A percentile compares a stretch with the other conserved stretches of the same genome.
phyloP scores from a whole-genome alignment of 2,888 invertebrate species.

The Masnerella sp. region DNA sequence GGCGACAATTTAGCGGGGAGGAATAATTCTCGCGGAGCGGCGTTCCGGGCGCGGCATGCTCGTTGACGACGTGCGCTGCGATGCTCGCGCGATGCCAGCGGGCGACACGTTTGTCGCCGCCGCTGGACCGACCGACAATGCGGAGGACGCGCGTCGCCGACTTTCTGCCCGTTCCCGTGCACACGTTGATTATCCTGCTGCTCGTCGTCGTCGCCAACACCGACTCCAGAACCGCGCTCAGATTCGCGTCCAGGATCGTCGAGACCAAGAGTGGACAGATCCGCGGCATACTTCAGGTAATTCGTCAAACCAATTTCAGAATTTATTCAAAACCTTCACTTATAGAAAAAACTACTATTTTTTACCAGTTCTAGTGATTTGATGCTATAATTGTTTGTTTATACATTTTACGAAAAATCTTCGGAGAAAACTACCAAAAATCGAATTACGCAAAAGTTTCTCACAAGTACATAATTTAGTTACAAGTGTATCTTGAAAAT shows the following conservation, averaged over 20 bases:
- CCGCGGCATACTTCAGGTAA: constrained; percentile 76
- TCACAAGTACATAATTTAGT: no score
- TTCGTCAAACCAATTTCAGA: no score
- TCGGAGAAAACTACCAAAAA: no score
- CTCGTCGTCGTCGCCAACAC: constrained; percentile 63
- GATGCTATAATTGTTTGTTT: no score
- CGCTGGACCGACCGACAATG: constrained; percentile 70
- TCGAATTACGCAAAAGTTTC: no score
- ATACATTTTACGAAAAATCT: no score
- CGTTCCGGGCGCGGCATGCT: constrained; percentile 68
- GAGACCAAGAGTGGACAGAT: constrained; percentile 82
- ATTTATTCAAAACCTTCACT: no score
- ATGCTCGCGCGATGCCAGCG: constrained; percentile 76
- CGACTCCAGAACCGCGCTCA: constrained; percentile 79
- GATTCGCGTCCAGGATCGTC: constrained; percentile 88
- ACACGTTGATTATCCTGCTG: constrained; percentile 60
- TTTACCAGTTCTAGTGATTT: no score
- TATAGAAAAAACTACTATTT: no score
- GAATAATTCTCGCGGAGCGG: constrained; percentile 52
- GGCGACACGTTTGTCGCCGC: constrained; percentile 72
- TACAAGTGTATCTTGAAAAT: no score
- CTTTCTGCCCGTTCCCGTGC: constrained; percentile 58
- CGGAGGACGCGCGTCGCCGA: constrained; percentile 58
- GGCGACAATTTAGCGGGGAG: constrained; percentile 49
- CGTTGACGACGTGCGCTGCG: constrained; percentile 76